Conservation (phyloP, 2,797 vertebrate genomes). For the Rhabdophis nuchalis region DNA sequence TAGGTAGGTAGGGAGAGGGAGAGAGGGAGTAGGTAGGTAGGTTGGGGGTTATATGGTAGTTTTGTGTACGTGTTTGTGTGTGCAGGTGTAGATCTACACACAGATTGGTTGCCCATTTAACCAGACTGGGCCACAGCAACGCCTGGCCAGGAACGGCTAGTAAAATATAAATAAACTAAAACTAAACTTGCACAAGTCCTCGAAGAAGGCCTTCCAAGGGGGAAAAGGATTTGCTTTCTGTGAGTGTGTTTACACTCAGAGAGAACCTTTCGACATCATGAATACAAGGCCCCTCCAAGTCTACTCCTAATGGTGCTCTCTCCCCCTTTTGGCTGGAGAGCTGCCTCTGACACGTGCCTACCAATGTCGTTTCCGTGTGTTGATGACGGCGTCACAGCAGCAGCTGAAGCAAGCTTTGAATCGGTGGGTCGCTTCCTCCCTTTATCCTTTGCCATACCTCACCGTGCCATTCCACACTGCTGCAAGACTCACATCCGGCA, state of each 20-base stretch:
- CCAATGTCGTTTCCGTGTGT: too few relatives aligned
- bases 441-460: background rate
- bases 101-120: too few relatives aligned
- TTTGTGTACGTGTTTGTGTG: too few relatives aligned
- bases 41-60: too few relatives aligned
- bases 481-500: background rate
- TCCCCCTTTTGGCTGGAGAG: background rate
- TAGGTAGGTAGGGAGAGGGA: too few relatives aligned
- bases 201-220: background rate
- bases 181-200: background rate
- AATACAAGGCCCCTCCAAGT: background rate
- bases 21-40: too few relatives aligned
- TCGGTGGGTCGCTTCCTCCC: background rate
- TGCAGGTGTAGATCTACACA: too few relatives aligned
- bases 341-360: background rate
- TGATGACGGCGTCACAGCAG: background rate
- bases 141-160: too few relatives aligned
- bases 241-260: background rate
- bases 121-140: too few relatives aligned
- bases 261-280: background rate
- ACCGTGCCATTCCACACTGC: background rate
- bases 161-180: too few relatives aligned
- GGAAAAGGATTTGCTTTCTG: background rate
- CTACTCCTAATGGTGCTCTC: background rate
- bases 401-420: background rate